Evolutionary conservation across 2,797 vertebrate genomes (phyloP), one percentile per base, ranked within the genome.

Genomic region (Capromys pilorides): DNA sequence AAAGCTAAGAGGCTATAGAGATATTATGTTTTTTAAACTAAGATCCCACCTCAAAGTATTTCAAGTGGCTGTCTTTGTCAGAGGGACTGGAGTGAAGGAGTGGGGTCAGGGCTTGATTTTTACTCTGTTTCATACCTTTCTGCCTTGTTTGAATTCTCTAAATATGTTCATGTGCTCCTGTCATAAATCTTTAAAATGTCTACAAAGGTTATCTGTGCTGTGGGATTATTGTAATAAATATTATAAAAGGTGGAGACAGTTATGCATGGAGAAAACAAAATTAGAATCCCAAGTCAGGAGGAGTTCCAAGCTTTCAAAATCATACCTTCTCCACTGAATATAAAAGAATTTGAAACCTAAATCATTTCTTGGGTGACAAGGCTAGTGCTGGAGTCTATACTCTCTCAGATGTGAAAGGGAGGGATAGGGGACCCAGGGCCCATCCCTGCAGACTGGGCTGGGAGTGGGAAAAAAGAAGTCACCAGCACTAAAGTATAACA

Each of bases 161-260:
- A 96, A 91, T 85, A 91, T 45, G 71, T 81, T 94, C 73, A 59
- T n/a, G 57, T 91, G 81, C 67, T 93, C 59, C 36, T 59, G 16
- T 92, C 91, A 95, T 94, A 86, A 91, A 97, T 95, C 81, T 96
- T 95, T 95, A 88, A 96, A 95, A 91, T 86, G 85, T 96, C 91
- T 95, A 96, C 89, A 96, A 85, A 95, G 95, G 92, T 96, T 97
- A 96, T 95, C 90, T 95, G 21, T 89, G 78, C 94, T 59, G 87
- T 92, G 19, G 61, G 78, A 96, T 94, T 95, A 93, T 64, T 86
- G n/a, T 88, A 92, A 95, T 96, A 96, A 97, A 95, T 96, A 94
- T 93, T 97, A 94, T 95, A 96, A 95, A 88, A 95, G 91, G 66
- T 93, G 24, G 66, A 96, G 91, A 88, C 81, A 90, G 87, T 33